A percentile compares a stretch with the other conserved stretches of the same genome.
Evolutionary conservation across 2,113 vertebrate species (phyloP).

Genomic region (Alaudala cheleensis): DNA sequence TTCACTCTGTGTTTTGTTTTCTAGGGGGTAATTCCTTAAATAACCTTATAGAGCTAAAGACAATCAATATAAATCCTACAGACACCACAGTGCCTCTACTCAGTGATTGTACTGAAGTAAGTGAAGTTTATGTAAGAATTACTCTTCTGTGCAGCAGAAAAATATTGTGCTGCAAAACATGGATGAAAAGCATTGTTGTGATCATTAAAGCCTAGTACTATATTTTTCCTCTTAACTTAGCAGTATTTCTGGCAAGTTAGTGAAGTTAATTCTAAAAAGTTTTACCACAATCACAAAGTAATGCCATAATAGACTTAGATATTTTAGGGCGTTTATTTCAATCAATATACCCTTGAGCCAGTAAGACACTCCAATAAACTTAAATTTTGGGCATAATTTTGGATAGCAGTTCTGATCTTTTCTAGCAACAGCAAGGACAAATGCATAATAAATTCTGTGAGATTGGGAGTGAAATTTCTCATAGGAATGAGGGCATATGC

Average conservation of each 20-base stretch:
- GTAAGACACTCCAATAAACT: background rate
- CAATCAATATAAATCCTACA: conserved; percentile 94
- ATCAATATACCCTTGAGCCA: background rate
- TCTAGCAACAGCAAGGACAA: background rate
- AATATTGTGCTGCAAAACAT: background rate
- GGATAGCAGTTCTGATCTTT: background rate
- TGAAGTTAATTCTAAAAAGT: background rate
- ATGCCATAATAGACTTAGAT: background rate
- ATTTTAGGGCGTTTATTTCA: background rate
- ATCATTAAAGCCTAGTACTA: background rate
- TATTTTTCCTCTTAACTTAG: background rate
- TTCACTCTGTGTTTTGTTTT: background rate
- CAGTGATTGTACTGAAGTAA: conserved; percentile 92
- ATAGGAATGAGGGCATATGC: background rate
- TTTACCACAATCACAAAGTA: background rate
- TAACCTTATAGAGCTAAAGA: conserved; percentile 95
- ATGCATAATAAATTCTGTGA: background rate
- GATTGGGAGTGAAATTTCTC: background rate
- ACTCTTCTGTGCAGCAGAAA: background rate
- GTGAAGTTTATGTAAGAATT: background rate
- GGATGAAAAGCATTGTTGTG: background rate
- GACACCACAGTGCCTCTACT: conserved; percentile 92
- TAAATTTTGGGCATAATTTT: background rate
- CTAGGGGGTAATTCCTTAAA: conserved; percentile 95
- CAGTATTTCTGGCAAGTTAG: background rate